Conservation (phyloP, 2,888 invertebrate genomes). For the Lottia gigantea region DNA sequence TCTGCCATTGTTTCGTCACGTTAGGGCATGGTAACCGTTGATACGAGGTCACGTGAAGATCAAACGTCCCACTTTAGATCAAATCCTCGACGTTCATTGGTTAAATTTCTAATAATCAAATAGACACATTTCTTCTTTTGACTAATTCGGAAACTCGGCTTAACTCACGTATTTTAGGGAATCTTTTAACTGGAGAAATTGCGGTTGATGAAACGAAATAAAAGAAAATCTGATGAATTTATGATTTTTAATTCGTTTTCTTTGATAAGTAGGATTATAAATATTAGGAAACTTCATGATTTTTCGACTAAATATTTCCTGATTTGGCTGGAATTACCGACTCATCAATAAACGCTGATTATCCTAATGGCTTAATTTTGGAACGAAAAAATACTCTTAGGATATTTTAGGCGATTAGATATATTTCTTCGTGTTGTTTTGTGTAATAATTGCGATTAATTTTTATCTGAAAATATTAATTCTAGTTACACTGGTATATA, state of each 20-base stretch:
- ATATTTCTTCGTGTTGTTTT: too few species aligned
- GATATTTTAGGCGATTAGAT: too few species aligned
- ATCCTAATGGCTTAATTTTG: too few species aligned
- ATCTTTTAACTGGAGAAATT: not conserved
- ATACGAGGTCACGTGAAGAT: constrained; percentile 3
- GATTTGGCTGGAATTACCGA: too few species aligned
- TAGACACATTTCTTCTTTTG: constrained; percentile 7
- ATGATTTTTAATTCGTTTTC: constrained; percentile 1
- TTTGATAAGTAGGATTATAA: constrained; percentile 5
- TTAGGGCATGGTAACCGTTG: constrained; percentile 21
- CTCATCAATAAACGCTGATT: too few species aligned
- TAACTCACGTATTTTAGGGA: not conserved
- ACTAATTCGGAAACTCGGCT: not conserved
- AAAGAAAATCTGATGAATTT: too few species aligned
- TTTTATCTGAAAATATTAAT: too few species aligned
- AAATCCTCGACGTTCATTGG: constrained; percentile 4
- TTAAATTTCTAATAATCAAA: constrained; percentile 3
- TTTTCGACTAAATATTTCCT: not conserved
- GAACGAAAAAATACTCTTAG: too few species aligned
- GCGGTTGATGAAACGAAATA: not conserved
- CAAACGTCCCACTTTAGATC: constrained; percentile 1
- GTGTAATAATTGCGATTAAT: too few species aligned
- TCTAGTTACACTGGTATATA: too few species aligned
- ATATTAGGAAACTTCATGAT: constrained; percentile 2
- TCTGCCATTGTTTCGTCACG: constrained; percentile 25